Base-by-base conservation (phyloP, 1,140 invertebrate species). In the Euwallacea similis region DNA sequence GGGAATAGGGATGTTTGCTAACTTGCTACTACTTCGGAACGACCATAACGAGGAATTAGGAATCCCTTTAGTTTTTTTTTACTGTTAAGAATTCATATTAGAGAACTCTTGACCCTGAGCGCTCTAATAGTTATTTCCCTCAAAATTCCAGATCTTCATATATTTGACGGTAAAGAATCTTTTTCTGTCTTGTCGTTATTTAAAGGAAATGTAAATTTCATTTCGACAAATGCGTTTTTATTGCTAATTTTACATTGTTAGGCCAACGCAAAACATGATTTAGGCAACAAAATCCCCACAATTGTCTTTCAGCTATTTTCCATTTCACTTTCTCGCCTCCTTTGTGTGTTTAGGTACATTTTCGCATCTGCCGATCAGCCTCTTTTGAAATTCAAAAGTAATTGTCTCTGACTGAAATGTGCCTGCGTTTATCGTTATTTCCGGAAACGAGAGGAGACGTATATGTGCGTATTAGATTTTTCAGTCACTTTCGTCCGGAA, bases 371-470 rank as follows among this genome's bases (percentile, higher is more conserved):
- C n/a, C 60, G 42, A 62, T 62, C 41, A 42, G 11, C 11, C 60
- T 33, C 55, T 16, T 58, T 33, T 58, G 55, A 58, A 58, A 7
- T 58, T 58, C 55, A 58, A 58, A 33, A 58, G 55, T 62, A 62
- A 62, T 62, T 62, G 42, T 62, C 42, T 43, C 43, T 42, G 8
- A 7, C 42, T 3, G 21, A 58, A 58, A 15, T 16, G 55, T n/a
- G 13, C 21, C 9, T 58, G 55, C 21, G 13, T 33, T 33, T 58
- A 33, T 58, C 55, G 55, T 58, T 58, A 15, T 58, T 58, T 16
- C n/a, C 6, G 55, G 21, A 58, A 16, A 58, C 21, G 21, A n/a
- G 55, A 58, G 55, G 21, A 58, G 55, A 33, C 55, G 21, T 58
- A 15, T 58, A 58, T 21, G 21, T 58, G 21, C 55, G 55, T 58